Conservation (phyloP, 2,113 vertebrate genomes). For the Callaeas wilsoni region DNA sequence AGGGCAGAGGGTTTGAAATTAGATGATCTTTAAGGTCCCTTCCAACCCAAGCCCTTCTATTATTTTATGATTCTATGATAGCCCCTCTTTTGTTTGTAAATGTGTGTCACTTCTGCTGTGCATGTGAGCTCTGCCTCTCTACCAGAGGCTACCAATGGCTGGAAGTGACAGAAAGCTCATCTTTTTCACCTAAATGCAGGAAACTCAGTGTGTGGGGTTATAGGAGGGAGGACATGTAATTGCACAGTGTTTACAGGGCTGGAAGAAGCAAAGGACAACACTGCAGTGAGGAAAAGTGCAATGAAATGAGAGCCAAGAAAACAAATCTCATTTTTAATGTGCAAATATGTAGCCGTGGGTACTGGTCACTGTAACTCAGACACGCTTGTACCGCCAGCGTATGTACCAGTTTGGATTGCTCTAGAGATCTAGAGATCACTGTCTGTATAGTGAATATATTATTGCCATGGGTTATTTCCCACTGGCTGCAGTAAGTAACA, state of each 20-base stretch:
- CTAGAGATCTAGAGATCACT: background rate
- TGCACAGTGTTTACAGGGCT: background rate
- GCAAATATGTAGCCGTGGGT: background rate
- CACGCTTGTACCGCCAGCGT: fast-evolving
- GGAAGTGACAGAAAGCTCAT: background rate
- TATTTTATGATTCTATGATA: background rate
- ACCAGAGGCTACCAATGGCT: background rate
- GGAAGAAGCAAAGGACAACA: background rate
- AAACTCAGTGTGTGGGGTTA: background rate
- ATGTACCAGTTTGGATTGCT: background rate
- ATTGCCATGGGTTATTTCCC: background rate
- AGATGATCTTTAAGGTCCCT: background rate
- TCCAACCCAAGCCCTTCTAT: background rate
- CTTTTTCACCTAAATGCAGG: background rate
- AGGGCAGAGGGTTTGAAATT: background rate
- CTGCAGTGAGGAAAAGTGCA: fast-evolving
- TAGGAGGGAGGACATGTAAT: background rate
- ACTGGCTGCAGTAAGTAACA: background rate
- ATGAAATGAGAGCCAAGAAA: background rate
- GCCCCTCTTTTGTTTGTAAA: background rate
- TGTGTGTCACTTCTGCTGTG: background rate
- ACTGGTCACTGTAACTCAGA: background rate
- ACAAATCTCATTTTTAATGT: background rate
- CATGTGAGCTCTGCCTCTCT: background rate
- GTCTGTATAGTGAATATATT: background rate